phyloP scores from a whole-genome alignment of 2,888 invertebrate species.

The Eurois occulta region DNA sequence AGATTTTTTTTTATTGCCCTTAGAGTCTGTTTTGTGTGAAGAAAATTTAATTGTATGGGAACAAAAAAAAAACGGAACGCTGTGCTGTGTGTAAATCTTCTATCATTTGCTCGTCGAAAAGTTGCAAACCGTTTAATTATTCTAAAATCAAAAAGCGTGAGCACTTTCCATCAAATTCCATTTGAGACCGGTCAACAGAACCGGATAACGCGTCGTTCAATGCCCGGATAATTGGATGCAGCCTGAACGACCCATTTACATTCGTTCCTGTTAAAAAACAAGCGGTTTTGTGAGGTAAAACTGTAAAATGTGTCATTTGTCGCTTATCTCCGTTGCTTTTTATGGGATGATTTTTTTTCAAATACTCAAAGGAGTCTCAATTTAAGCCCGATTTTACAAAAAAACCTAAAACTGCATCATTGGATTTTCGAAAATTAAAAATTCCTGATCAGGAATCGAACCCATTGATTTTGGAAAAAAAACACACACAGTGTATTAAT shows the following conservation, averaged over 20 bases:
- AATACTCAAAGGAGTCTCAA: too few relatives aligned
- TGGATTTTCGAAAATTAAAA: too few relatives aligned
- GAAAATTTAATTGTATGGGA: not conserved
- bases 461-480: too few relatives aligned
- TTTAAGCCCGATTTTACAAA: too few relatives aligned
- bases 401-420: too few relatives aligned
- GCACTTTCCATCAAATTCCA: conserved; percentile 25
- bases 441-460: too few relatives aligned
- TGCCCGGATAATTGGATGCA: conserved; percentile 55
- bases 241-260: conserved; percentile 52
- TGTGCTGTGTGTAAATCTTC: not conserved
- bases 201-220: conserved; percentile 35
- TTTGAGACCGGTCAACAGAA: conserved; percentile 37
- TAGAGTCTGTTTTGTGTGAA: not conserved
- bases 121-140: not conserved
- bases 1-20: not conserved
- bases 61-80: not conserved
- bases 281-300: conserved; percentile 4
- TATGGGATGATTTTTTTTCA: too few relatives aligned
- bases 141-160: conserved; percentile 5
- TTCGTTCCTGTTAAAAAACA: conserved; percentile 43
- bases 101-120: not conserved
- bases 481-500: too few relatives aligned
- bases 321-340: conserved; percentile 1
- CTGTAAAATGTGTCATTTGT: conserved; percentile 25